A percentile compares a stretch with the other conserved stretches of the same genome.
Conservation (phyloP, 2,888 invertebrate species). For the Drosophila stalkeri region DNA sequence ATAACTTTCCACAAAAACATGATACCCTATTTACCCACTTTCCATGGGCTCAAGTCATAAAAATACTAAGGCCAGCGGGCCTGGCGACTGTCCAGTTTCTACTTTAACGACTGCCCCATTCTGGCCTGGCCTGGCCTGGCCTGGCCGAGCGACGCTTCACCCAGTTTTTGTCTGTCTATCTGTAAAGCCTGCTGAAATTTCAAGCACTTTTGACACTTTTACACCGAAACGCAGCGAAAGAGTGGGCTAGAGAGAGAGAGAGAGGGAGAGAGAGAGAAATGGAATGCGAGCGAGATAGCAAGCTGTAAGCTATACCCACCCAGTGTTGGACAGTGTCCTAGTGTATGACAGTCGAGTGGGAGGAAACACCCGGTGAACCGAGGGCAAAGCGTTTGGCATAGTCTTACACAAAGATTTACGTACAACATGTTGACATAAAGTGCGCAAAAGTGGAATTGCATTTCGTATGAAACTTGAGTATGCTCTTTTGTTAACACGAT, state of each 20-base stretch:
- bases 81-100: conserved; percentile 60
- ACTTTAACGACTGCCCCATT: conserved; percentile 20
- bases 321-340: conserved; percentile 39
- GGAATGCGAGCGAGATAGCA: conserved; percentile 1
- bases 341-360: conserved; percentile 25
- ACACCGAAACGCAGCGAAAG: conserved; percentile 9
- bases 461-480: conserved; percentile 82
- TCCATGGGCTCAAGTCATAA: neutral
- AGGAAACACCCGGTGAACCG: conserved; percentile 41
- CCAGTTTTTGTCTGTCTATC: conserved; percentile 25
- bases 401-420: conserved; percentile 81
- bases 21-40: neutral
- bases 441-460: conserved; percentile 82
- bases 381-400: conserved; percentile 76
- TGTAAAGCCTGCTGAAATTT: conserved; percentile 76
- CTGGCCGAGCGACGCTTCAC: conserved; percentile 11
- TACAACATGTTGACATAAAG: conserved; percentile 82
- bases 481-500: conserved; percentile 80
- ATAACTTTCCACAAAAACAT: neutral
- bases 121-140: neutral
- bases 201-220: conserved; percentile 81
- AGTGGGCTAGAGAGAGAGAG: neutral
- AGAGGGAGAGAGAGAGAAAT: neutral
- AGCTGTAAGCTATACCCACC: conserved; percentile 59
- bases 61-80: conserved; percentile 12